Evolutionary conservation across 2,888 invertebrate genomes (phyloP), one percentile per base, ranked within the genome.

Genomic region (Odontomyia ornata): DNA sequence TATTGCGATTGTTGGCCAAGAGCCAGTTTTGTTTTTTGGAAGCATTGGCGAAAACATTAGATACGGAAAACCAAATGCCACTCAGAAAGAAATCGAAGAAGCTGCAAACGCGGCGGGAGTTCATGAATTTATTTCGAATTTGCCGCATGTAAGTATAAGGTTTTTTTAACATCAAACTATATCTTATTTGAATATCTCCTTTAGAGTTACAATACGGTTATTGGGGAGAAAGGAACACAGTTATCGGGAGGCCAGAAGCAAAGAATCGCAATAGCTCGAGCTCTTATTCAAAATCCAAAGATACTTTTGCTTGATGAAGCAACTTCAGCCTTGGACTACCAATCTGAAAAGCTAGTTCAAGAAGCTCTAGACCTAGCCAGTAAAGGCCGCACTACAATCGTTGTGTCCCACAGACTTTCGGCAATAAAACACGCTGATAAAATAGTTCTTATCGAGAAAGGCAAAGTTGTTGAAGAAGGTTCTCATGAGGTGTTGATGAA

Each of bases 1-100:
- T 83, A 93, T 96, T 79, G 95, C 95, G 0, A 90, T 96, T 4
- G 96, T 97, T 15, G 94, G 95, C 0, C 96, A 97, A 84, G 96
- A 97, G 81, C 96, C 95, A 0, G 92, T 94, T 3, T 88, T 97
- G 7, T 96, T 97, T 85, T 91, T 93, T 82, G 92, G 93, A 3
- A 91, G 91, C 25, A 94, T 97, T 78, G 83, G 84, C 0, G 90
- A 91, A 79, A 91, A 91, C 83, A 91, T 91, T 65, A 87, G 93
- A 77, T 93, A 95, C 87, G 96, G 96, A 78, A 91, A 91, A 82
- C 90, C 91, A 13, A 87, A 87, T 67, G 91, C 92, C 79, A 91
- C 90, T 0, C 90, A 91, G 77, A 89, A 90, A 78, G 93, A 93
- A 83, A 90, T 94, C 79, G 89, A 91, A 81, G 88, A 89, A 46